These are phyloP conservation scores for Andrena dorsata DNA, from an alignment of 2,888 invertebrate species.

Conservation along the genomic window DNA sequence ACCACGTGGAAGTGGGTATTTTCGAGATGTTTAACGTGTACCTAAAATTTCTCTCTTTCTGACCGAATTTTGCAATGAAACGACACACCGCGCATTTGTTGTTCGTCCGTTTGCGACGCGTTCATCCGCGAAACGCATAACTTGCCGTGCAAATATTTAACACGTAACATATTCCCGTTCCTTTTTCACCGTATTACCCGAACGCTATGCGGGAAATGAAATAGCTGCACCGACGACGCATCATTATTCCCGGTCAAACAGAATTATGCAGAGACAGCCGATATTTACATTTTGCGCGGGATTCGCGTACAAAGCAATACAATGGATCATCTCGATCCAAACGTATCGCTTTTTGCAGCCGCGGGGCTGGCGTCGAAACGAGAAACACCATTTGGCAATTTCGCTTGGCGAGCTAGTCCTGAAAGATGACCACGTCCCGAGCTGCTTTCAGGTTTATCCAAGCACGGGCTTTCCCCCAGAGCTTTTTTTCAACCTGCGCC, in stretches of 20 bases:
- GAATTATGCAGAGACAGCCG: conserved; percentile 45
- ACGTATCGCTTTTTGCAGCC: conserved; percentile 71
- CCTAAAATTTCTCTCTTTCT: no score
- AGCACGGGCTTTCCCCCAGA: conserved; percentile 56
- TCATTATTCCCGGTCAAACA: conserved; percentile 41
- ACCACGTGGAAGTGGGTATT: no score
- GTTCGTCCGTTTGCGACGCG: background rate
- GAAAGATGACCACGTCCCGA: conserved; percentile 60
- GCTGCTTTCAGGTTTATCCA: conserved; percentile 64
- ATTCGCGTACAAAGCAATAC: conserved; percentile 51
- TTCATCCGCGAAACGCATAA: background rate
- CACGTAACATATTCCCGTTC: background rate
- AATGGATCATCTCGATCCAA: conserved; percentile 71
- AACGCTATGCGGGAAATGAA: conserved; percentile 1
- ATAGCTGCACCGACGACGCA: conserved; percentile 13
- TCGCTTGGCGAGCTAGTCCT: conserved; percentile 63
- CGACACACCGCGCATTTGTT: no score
- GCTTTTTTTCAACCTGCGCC: conserved; percentile 59
- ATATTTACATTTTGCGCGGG: conserved; percentile 31
- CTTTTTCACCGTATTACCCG: conserved; percentile 20
- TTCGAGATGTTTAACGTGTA: no score
- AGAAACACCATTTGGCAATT: conserved; percentile 66
- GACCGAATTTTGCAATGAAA: no score
- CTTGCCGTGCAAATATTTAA: conserved; percentile 27
- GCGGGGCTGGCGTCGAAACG: conserved; percentile 49